A percentile compares a stretch with the other conserved stretches of the same genome.
These are phyloP conservation scores for Oxystoma pomonae DNA, from an alignment of 2,888 invertebrate species.

Conservation along the genomic window DNA sequence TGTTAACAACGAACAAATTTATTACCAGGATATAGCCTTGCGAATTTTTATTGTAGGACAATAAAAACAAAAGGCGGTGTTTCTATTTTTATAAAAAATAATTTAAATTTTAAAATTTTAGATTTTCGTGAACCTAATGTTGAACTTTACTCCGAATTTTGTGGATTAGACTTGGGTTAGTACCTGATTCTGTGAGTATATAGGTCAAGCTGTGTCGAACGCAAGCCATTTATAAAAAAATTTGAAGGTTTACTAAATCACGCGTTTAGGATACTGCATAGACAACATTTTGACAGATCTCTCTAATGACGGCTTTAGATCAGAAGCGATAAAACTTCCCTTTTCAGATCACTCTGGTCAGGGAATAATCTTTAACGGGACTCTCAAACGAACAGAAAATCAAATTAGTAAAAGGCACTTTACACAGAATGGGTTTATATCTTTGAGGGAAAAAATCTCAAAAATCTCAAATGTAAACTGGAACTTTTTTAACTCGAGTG, in stretches of 20 bases:
- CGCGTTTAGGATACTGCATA: not conserved
- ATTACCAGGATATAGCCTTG: not conserved
- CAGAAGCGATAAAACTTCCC: not conserved
- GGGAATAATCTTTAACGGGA: not conserved
- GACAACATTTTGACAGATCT: not conserved
- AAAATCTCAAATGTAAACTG: not conserved
- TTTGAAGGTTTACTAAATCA: not conserved
- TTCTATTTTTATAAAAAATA: conserved; percentile 8
- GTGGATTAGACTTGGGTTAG: not conserved
- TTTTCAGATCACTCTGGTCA: not conserved
- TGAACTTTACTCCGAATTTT: not conserved
- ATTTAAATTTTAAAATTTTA: conserved; percentile 3
- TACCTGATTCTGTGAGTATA: not conserved
- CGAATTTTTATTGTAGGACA: conserved; percentile 4
- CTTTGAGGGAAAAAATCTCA: not conserved
- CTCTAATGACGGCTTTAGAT: not conserved
- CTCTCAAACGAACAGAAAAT: not conserved
- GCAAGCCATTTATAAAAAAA: not conserved
- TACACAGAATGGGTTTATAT: not conserved
- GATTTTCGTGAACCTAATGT: not conserved
- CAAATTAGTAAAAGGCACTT: not conserved
- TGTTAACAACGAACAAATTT: not conserved
- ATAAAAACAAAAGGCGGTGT: conserved; percentile 8
- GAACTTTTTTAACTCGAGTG: not conserved
- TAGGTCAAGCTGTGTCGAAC: not conserved